Evolutionary conservation across 1,140 invertebrate genomes (phyloP), one percentile per base, ranked within the genome.

Genomic region (Hydropsyche tenuis): DNA sequence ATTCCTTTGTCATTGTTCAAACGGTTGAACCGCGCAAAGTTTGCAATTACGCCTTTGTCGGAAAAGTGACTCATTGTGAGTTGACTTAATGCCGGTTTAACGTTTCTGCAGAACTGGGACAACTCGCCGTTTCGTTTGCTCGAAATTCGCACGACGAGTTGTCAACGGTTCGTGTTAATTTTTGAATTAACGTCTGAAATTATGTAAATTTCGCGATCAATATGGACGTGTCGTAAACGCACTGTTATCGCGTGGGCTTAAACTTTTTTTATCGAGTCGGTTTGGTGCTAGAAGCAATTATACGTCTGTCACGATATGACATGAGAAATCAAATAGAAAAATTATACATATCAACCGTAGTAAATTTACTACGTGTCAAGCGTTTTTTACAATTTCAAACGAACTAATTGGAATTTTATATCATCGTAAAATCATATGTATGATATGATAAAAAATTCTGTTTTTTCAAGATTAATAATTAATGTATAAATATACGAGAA

Each of bases 31-130:
- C 22, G 22, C 22, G n/a, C 23, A 11, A 11, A 25, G 56, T 60
- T 60, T 27, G 56, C 56, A 60, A 60, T 60, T 60, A 60, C 56
- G 11, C 56, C 56, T 60, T 60, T 60, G 56, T 60, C 23, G 56
- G 3, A 27, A 60, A 22, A 22, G 56, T 60, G 56, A 60, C 20
- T 60, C 56, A 60, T 60, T 60, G 56, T 60, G 22, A 11, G 7
- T 23, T 60, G 23, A 37, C 30, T 37, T 60, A 53, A 53, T 60
- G 20, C 23, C 56, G 20, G 23, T 5, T 60, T 27, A 60, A 25
- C 56, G 22, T 23, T 53, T 53, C 51, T 9, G n/a, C 2, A 22
- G 22, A 60, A 60, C 9, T 22, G 56, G 56, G 23, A 60, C 56
- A 60, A 60, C 22, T 25, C 56, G 22, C 51, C 1, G 18, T 53